A percentile compares a stretch with the other conserved stretches of the same genome.
Conservation (phyloP, 2,113 vertebrate species). For the Galemys pyrenaicus region DNA sequence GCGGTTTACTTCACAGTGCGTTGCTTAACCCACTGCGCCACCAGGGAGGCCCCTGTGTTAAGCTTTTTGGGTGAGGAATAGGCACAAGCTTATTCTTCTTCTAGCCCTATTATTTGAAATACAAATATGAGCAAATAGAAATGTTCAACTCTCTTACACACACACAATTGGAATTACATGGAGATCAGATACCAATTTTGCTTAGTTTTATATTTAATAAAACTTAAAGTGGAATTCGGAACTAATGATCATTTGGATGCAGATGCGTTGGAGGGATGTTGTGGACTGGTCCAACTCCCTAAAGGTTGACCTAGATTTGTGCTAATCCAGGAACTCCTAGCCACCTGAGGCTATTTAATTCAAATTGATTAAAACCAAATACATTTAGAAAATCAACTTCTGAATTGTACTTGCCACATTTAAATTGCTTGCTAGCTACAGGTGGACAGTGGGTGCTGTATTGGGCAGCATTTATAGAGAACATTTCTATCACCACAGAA, state of each 20-base stretch:
- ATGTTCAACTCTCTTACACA: background rate
- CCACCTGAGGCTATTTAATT: background rate
- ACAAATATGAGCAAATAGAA: conserved; percentile 31
- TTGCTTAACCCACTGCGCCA: too few species aligned
- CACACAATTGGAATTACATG: background rate
- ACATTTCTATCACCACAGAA: background rate
- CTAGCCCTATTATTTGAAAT: background rate
- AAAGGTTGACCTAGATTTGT: background rate
- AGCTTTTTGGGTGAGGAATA: background rate
- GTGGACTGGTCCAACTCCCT: background rate
- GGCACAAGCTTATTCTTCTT: background rate
- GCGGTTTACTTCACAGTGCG: too few species aligned
- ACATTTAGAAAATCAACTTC: background rate
- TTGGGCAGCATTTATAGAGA: background rate
- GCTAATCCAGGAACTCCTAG: background rate
- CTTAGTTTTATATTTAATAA: conserved; percentile 21
- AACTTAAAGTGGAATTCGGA: conserved; percentile 32
- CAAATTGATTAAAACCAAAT: conserved; percentile 21
- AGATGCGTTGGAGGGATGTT: background rate
- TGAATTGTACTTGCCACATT: background rate
- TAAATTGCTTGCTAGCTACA: background rate
- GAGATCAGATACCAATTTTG: background rate
- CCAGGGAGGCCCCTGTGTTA: too few species aligned
- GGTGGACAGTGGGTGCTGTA: background rate
- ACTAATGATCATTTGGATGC: background rate